Base-by-base conservation (phyloP, 2,888 invertebrate species). In the Ametastegia equiseti region DNA sequence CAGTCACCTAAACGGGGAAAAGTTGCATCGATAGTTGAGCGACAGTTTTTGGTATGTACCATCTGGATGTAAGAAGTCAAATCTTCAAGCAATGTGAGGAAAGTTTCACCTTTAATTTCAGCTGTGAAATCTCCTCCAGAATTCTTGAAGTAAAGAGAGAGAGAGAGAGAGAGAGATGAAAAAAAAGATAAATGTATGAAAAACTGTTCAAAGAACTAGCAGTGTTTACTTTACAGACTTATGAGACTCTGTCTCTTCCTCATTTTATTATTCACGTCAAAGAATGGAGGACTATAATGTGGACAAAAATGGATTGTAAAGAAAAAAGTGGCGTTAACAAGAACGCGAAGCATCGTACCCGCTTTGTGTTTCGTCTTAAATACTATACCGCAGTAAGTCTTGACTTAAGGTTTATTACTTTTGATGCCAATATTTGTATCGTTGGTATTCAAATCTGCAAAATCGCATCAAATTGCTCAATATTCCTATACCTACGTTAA, bases 101-200 rank as follows among this genome's bases (percentile, higher is more conserved):
- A 19, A 67, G 39, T 39, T 39, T 67, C 67, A 9, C 36, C 67
- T 67, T 39, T 67, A 67, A 67, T 67, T 67, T 67, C 19, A 39
- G 27, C n/a, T n/a, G n/a, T n/a, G n/a, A 9, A 19, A 67, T 39
- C 39, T 67, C 23, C n/a, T 1, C 39, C 9, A 11, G 11, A 9
- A 19, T 9, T 19, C 39, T 67, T 7, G 39, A 19, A 23, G 39
- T 6, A 7, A n/a, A n/a, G n/a, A n/a, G n/a, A n/a, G n/a, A n/a
- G n/a, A n/a, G n/a, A n/a, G n/a, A n/a, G n/a, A n/a, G n/a, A n/a
- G n/a, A n/a, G n/a, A n/a, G n/a, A n/a, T n/a, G 36, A 11, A 39
- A 60, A 27, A 19, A 39, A 67, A 36, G 19, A 54, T n/a, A 54
- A 54, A 23, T 30, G 11, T 67, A 39, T 67, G 36, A 63, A 67